A percentile compares a stretch with the other conserved stretches of the same genome.
phyloP scores from a whole-genome alignment of 2,113 vertebrate species.

The Craseonycteris thonglongyai region DNA sequence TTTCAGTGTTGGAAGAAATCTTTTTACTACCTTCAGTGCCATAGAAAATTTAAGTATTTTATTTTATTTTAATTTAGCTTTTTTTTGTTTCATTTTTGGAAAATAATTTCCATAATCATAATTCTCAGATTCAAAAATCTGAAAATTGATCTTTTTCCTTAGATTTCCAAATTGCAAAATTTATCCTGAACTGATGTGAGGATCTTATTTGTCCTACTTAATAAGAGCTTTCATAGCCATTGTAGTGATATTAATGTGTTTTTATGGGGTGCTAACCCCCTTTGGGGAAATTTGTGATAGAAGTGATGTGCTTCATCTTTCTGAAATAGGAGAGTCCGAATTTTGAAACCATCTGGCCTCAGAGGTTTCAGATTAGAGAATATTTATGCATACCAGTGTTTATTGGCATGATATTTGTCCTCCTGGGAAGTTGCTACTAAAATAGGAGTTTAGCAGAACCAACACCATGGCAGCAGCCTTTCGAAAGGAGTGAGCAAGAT shows the following conservation, averaged over 20 bases:
- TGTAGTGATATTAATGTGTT: not conserved
- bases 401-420: not conserved
- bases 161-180: not conserved
- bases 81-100: not conserved
- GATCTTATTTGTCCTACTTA: not conserved
- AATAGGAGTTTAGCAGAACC: not conserved
- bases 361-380: not conserved
- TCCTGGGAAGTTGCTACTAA: not conserved
- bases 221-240: not conserved
- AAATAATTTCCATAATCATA: not conserved
- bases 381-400: not conserved
- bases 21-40: not conserved
- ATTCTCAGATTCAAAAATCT: slow-evolving; percentile 24
- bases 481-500: not conserved
- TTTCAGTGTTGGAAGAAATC: not conserved
- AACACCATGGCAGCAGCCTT: not conserved
- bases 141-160: not conserved
- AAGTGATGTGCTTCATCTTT: not conserved
- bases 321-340: not conserved
- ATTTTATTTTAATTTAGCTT: not conserved
- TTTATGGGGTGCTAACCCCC: not conserved
- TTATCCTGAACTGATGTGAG: not conserved
- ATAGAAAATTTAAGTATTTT: not conserved
- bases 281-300: not conserved
- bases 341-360: not conserved